A percentile compares a stretch with the other conserved stretches of the same genome.
These are phyloP conservation scores for Cerceris rybyensis DNA, from an alignment of 2,888 invertebrate genomes.

Conservation along the genomic window DNA sequence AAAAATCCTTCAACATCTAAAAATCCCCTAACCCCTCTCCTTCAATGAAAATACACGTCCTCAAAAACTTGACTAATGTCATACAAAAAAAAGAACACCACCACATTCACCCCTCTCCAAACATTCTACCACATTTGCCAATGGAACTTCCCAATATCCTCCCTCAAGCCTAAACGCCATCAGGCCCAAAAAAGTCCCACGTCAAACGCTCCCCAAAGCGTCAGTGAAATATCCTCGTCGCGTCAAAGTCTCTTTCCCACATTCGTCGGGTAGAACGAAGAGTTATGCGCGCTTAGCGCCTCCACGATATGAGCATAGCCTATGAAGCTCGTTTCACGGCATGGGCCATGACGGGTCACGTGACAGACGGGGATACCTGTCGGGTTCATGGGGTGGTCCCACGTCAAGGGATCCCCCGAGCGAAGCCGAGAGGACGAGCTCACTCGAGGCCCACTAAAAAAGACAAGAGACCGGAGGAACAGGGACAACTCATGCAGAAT, in stretches of 20 bases:
- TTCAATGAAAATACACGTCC: too few relatives aligned
- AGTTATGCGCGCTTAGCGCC: slow-evolving; percentile 71
- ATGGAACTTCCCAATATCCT: too few relatives aligned
- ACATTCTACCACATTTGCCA: too few relatives aligned
- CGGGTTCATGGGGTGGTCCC: slow-evolving; percentile 78
- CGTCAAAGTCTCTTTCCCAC: slow-evolving; percentile 48
- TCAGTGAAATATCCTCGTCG: not conserved
- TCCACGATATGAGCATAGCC: slow-evolving; percentile 51
- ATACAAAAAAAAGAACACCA: too few relatives aligned
- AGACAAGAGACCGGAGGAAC: slow-evolving; percentile 66
- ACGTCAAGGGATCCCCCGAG: slow-evolving; percentile 65
- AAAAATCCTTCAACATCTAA: too few relatives aligned
- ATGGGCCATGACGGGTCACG: slow-evolving; percentile 71
- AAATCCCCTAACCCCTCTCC: too few relatives aligned
- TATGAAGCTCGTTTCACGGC: slow-evolving; percentile 52
- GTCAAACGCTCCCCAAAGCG: not conserved
- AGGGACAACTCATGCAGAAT: slow-evolving; percentile 77
- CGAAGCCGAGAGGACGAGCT: slow-evolving; percentile 30
- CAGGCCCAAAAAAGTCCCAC: not conserved
- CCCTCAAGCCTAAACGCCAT: not conserved
- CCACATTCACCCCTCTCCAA: too few relatives aligned
- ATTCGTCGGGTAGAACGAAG: slow-evolving; percentile 42
- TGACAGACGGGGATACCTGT: slow-evolving; percentile 79
- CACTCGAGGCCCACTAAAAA: slow-evolving; percentile 65
- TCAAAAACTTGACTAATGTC: too few relatives aligned